Conservation (phyloP, 2,797 vertebrate species). For the Chloroceryle inda region DNA sequence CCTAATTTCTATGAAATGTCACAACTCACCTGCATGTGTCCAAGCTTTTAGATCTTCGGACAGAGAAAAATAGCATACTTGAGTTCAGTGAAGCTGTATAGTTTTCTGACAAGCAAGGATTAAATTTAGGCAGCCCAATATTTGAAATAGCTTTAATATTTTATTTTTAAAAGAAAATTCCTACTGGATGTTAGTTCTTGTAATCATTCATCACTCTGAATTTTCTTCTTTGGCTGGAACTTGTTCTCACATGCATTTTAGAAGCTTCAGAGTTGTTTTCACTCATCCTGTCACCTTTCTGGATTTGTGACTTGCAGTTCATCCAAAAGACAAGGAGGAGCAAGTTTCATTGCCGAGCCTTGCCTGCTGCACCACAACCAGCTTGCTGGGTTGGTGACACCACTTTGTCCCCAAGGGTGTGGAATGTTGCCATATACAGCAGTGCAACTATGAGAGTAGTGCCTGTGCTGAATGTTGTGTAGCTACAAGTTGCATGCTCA, state of each 20-base stretch:
- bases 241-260: neutral
- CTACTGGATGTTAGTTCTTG: neutral
- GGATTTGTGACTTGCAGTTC: neutral
- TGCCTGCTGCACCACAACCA: rapidly evolving
- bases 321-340: neutral
- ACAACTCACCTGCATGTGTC: neutral
- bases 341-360: neutral
- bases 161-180: neutral
- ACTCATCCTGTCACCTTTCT: neutral
- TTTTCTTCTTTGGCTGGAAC: neutral
- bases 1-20: neutral
- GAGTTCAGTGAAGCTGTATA: neutral
- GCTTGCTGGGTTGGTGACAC: neutral
- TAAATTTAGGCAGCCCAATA: neutral
- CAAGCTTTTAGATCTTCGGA: neutral
- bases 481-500: neutral
- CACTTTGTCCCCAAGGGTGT: neutral
- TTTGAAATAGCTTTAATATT: neutral
- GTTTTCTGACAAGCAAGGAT: neutral
- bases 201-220: neutral
- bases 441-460: neutral
- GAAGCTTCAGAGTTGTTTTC: neutral
- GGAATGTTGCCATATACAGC: neutral
- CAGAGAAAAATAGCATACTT: neutral
- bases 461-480: neutral